Percentiles rank a stretch among this genome's conserved stretches.
phyloP scores from a whole-genome alignment of 2,113 vertebrate species.

The Rhodinocichla rosea region DNA sequence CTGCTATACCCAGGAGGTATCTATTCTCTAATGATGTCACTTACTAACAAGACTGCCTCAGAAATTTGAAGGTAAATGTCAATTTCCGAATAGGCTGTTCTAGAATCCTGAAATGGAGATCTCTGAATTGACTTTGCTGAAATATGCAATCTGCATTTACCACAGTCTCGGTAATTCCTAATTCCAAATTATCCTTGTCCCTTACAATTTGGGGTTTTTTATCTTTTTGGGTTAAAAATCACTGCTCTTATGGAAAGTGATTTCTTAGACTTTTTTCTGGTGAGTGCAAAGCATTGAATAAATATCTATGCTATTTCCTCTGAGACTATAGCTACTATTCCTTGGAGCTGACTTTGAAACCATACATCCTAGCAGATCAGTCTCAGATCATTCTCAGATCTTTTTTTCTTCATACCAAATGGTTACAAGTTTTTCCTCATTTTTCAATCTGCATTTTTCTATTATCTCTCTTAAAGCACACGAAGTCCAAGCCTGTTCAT shows the following conservation, averaged over 20 bases:
- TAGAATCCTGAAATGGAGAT: not conserved
- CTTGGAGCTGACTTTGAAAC: not conserved
- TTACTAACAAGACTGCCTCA: not conserved
- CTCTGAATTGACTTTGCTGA: not conserved
- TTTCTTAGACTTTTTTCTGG: not conserved
- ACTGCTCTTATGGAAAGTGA: not conserved
- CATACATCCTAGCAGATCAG: not conserved
- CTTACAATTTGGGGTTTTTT: not conserved
- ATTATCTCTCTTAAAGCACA: not conserved
- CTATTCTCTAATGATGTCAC: not conserved
- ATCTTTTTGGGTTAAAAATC: not conserved
- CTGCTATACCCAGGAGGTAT: rapidly evolving
- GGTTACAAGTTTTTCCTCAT: not conserved
- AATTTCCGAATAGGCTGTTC: not conserved
- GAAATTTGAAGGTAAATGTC: not conserved
- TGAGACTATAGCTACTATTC: not conserved
- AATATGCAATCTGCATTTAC: not conserved
- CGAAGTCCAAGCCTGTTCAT: rapidly evolving
- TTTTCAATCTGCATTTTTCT: not conserved
- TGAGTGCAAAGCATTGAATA: not conserved
- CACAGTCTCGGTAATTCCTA: not conserved
- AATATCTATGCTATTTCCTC: not conserved
- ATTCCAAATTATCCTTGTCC: not conserved
- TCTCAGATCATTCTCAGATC: not conserved
- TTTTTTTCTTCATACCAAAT: not conserved